Percentiles rank a stretch among this genome's conserved stretches.
These are phyloP conservation scores for Drosophila mettleri DNA, from an alignment of 2,888 invertebrate genomes.

Conservation along the genomic window DNA sequence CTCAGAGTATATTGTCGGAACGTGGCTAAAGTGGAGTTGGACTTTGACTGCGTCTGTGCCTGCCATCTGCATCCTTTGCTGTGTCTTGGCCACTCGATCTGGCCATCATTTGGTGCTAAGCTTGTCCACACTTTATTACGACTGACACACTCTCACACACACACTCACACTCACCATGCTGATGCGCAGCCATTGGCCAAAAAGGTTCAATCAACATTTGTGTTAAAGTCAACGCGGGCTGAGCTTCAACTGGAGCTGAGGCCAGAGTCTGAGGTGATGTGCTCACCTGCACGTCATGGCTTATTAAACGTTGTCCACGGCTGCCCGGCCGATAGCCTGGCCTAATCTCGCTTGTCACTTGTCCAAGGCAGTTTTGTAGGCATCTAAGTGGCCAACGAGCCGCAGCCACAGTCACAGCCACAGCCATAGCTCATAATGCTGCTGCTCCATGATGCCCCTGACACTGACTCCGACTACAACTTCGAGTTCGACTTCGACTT, in stretches of 20 bases:
- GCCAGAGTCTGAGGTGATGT: slow-evolving; percentile 4
- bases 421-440: slow-evolving; percentile 72
- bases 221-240: slow-evolving; percentile 30
- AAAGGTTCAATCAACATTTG: slow-evolving; percentile 57
- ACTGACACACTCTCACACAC: slow-evolving; percentile 47
- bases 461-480: slow-evolving; percentile 27
- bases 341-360: slow-evolving; percentile 74
- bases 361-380: slow-evolving; percentile 56
- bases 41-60: slow-evolving; percentile 18
- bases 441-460: slow-evolving; percentile 45
- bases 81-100: slow-evolving; percentile 26
- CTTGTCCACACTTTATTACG: slow-evolving; percentile 78
- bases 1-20: slow-evolving; percentile 39
- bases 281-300: slow-evolving; percentile 67
- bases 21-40: slow-evolving; percentile 26
- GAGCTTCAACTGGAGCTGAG: slow-evolving; percentile 32
- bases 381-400: slow-evolving; percentile 53
- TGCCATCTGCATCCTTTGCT: slow-evolving; percentile 26
- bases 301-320: slow-evolving; percentile 67
- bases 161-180: slow-evolving; percentile 34
- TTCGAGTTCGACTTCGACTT: background rate
- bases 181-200: slow-evolving; percentile 38
- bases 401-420: too few relatives aligned
- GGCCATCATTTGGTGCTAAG: slow-evolving; percentile 70
- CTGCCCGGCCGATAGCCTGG: slow-evolving; percentile 34